Conservation (phyloP, 2,888 invertebrate species). For the Smittia sp. region DNA sequence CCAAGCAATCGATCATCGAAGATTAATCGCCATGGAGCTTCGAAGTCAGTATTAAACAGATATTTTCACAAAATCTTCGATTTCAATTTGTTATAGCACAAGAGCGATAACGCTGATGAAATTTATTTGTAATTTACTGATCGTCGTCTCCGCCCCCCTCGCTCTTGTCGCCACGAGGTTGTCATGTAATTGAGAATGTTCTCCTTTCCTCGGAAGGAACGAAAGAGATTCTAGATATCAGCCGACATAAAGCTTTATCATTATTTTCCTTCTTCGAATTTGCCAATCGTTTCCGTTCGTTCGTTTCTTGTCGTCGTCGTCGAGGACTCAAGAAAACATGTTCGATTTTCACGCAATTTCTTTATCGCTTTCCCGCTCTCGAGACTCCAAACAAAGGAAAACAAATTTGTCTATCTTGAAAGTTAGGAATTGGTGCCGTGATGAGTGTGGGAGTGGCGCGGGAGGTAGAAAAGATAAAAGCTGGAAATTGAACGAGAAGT, state of each 20-base stretch:
- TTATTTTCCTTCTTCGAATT: neutral
- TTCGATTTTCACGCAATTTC: neutral
- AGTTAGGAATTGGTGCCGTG: neutral
- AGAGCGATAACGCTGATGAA: conserved; percentile 24
- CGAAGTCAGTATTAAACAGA: conserved; percentile 34
- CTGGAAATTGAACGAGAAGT: neutral
- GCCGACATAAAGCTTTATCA: neutral
- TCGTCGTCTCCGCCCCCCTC: neutral
- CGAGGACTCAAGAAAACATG: neutral
- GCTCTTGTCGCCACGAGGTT: neutral
- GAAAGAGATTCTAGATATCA: conserved; percentile 10
- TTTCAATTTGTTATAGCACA: conserved; percentile 28
- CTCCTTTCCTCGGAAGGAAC: neutral
- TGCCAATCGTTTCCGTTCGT: neutral
- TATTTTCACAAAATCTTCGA: conserved; percentile 38
- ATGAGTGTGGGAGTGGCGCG: neutral
- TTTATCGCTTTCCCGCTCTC: neutral
- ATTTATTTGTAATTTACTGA: conserved; percentile 29
- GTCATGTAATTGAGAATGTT: conserved; percentile 24
- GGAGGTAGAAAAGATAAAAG: neutral
- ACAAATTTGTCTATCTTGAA: neutral
- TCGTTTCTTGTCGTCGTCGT: too few relatives aligned
- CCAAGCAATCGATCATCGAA: neutral
- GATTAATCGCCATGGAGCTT: neutral
- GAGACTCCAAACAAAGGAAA: neutral